phyloP scores from a whole-genome alignment of 2,797 vertebrate genomes.

The Pangasius djambal region DNA sequence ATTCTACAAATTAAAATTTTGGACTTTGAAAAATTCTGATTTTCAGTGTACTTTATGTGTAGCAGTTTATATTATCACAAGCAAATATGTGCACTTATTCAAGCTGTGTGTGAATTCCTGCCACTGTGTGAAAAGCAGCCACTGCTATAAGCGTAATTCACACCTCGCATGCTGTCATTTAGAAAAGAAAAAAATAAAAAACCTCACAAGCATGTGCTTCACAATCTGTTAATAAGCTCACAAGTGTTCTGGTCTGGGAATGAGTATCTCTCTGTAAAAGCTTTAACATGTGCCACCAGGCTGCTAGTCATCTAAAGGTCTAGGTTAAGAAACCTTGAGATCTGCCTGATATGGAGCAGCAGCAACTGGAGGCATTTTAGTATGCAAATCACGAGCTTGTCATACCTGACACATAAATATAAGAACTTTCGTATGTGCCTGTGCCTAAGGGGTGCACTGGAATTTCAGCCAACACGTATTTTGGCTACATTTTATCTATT shows the following conservation, averaged over 20 bases:
- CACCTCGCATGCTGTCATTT: slow-evolving; percentile 35
- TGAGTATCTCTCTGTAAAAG: slow-evolving; percentile 9
- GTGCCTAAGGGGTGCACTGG: neutral
- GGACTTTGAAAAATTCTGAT: neutral
- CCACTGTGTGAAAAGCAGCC: slow-evolving; percentile 23
- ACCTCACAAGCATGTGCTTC: slow-evolving; percentile 32
- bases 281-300: neutral
- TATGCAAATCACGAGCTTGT: neutral
- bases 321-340: neutral
- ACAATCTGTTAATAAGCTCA: slow-evolving; percentile 39
- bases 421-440: neutral
- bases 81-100: slow-evolving; percentile 9
- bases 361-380: neutral
- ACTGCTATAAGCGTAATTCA: slow-evolving; percentile 27
- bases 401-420: neutral
- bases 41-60: neutral
- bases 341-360: neutral
- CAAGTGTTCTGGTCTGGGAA: slow-evolving; percentile 19
- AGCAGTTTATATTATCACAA: neutral
- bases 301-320: neutral
- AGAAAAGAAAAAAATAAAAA: neutral
- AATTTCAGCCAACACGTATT: neutral
- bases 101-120: slow-evolving; percentile 26
- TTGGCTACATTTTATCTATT: neutral
- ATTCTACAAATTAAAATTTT: neutral